phyloP scores from a whole-genome alignment of 2,888 invertebrate species.

The Drosophila incognita region DNA sequence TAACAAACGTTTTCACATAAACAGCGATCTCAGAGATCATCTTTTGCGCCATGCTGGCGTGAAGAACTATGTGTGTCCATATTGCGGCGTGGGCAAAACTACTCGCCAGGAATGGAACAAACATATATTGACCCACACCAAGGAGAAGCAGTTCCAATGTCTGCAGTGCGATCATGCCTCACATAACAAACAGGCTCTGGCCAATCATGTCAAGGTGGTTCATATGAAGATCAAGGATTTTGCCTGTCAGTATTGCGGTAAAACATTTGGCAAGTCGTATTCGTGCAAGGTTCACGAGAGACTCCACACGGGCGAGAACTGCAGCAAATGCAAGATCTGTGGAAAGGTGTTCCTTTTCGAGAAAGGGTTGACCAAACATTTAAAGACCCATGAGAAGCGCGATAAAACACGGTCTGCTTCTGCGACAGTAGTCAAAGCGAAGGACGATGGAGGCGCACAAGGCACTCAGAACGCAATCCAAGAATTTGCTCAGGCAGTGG shows the following conservation, averaged over 20 bases:
- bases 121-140: conserved; percentile 82
- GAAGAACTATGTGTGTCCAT: conserved; percentile 83
- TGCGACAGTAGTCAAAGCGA: conserved; percentile 31
- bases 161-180: conserved; percentile 79
- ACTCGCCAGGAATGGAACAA: conserved; percentile 83
- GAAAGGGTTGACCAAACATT: conserved; percentile 78
- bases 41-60: conserved; percentile 83
- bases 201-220: conserved; percentile 81
- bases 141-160: conserved; percentile 82
- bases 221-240: conserved; percentile 82
- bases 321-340: conserved; percentile 80
- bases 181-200: conserved; percentile 79
- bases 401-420: conserved; percentile 52
- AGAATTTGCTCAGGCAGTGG: neutral
- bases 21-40: conserved; percentile 83
- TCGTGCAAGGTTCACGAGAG: conserved; percentile 82
- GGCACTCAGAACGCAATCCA: neutral
- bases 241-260: conserved; percentile 82
- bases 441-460: neutral
- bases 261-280: conserved; percentile 79
- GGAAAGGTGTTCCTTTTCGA: conserved; percentile 81
- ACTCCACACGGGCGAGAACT: conserved; percentile 80
- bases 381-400: conserved; percentile 80
- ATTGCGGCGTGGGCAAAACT: conserved; percentile 83
- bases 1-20: conserved; percentile 81